Conservation (phyloP, 2,797 vertebrate genomes). For the Eidolon dupreanum region DNA sequence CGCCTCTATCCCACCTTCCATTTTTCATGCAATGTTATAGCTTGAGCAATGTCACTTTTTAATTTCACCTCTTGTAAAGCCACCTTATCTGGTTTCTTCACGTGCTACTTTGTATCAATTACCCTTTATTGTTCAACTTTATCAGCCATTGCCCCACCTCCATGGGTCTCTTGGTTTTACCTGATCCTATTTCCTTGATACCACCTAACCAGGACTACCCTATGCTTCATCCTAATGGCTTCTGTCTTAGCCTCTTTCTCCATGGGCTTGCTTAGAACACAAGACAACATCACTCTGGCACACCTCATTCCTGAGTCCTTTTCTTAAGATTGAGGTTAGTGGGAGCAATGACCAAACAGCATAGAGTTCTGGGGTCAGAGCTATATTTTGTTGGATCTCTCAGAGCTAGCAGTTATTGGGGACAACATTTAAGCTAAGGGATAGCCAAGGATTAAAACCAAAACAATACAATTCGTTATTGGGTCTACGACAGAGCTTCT, state of each 20-base stretch:
- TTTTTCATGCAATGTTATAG: background rate
- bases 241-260: conserved; percentile 18
- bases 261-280: background rate
- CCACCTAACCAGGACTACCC: background rate
- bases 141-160: background rate
- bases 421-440: background rate
- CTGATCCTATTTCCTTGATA: conserved; percentile 16
- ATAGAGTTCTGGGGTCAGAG: background rate
- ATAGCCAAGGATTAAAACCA: background rate
- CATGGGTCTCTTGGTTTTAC: background rate
- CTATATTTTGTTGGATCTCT: background rate
- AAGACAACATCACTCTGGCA: background rate
- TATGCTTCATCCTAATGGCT: background rate
- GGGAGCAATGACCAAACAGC: background rate
- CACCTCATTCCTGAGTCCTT: background rate
- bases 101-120: background rate
- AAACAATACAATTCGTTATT: background rate
- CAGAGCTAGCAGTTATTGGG: background rate
- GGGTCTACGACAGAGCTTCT: background rate
- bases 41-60: background rate
- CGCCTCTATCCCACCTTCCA: background rate
- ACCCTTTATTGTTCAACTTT: background rate
- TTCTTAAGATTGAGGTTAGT: background rate
- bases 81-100: background rate
- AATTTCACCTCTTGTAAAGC: background rate